Conservation (phyloP, 2,797 vertebrate genomes). For the Taenioides sp. region DNA sequence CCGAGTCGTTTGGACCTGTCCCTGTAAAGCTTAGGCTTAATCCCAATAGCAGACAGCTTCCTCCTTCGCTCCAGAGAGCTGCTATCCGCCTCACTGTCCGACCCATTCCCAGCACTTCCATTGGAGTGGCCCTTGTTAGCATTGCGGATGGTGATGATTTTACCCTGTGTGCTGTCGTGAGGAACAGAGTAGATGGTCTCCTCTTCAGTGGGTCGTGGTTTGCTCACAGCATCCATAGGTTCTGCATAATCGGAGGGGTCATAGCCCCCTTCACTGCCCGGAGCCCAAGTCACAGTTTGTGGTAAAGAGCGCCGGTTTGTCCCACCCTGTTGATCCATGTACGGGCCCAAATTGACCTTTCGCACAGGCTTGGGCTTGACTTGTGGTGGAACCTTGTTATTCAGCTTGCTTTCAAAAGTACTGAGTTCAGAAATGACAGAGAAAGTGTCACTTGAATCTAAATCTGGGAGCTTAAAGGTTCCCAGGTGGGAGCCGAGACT, state of each 20-base stretch:
- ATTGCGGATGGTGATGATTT: constrained; percentile 96
- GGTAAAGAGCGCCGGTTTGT: constrained; percentile 85
- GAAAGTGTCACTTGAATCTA: constrained; percentile 85
- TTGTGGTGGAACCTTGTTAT: constrained; percentile 92
- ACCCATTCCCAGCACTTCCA: constrained; percentile 88
- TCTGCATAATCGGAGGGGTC: constrained; percentile 97
- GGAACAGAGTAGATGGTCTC: constrained; percentile 97
- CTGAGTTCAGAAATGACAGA: constrained; percentile 84
- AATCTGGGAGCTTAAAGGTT: constrained; percentile 84
- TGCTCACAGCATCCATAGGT: constrained; percentile 92
- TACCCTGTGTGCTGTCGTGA: constrained; percentile 96
- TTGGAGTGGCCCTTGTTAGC: constrained; percentile 92
- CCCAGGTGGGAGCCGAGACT: constrained; percentile 76
- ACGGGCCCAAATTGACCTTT: constrained; percentile 83
- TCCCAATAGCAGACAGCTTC: constrained; percentile 82
- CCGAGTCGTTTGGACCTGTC: constrained; percentile 88
- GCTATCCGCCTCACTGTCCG: constrained; percentile 93
- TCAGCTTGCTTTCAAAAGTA: constrained; percentile 88
- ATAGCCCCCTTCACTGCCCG: constrained; percentile 84
- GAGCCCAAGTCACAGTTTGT: constrained; percentile 85
- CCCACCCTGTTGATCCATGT: constrained; percentile 81
- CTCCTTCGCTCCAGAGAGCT: constrained; percentile 89
- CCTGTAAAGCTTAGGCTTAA: constrained; percentile 90
- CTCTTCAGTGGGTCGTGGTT: constrained; percentile 88
- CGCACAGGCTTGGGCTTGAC: constrained; percentile 89